Conservation (phyloP, 2,888 invertebrate species). For the Ypsolopha scabrella region DNA sequence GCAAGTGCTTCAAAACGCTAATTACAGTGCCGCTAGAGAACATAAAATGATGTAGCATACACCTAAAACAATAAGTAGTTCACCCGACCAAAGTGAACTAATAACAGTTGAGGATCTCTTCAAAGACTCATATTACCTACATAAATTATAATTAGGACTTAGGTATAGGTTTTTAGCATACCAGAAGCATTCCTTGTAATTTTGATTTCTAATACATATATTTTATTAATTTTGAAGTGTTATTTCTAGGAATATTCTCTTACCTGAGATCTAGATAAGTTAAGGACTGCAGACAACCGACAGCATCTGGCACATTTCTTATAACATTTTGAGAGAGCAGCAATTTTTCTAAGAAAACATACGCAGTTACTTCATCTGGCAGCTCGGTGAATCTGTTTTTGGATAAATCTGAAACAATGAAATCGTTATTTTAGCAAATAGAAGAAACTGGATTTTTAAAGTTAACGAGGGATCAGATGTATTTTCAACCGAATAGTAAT, state of each 20-base stretch:
- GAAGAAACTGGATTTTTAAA: background rate
- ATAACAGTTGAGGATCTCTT: no score
- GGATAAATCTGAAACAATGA: constrained; percentile 61
- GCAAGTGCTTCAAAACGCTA: constrained; percentile 51
- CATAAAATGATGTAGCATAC: constrained; percentile 22
- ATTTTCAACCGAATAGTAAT: background rate
- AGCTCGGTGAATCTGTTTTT: constrained; percentile 84
- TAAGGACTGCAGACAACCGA: constrained; percentile 86
- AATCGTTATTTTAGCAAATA: background rate
- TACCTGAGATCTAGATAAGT: constrained; percentile 92
- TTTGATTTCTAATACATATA: no score
- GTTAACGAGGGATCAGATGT: background rate
- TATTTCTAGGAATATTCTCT: constrained; percentile 11
- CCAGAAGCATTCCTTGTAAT: no score
- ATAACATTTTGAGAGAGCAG: constrained; percentile 93
- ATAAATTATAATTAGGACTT: no score
- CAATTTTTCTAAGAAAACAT: constrained; percentile 88
- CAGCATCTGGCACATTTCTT: constrained; percentile 86
- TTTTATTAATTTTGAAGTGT: no score
- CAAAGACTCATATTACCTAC: no score
- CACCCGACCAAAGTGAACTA: no score
- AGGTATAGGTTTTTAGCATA: no score
- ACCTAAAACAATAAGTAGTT: no score
- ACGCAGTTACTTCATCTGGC: constrained; percentile 90
- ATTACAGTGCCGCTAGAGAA: constrained; percentile 24